Evolutionary conservation across 2,888 invertebrate genomes (phyloP).

Genomic region (Lasiommata megera): DNA sequence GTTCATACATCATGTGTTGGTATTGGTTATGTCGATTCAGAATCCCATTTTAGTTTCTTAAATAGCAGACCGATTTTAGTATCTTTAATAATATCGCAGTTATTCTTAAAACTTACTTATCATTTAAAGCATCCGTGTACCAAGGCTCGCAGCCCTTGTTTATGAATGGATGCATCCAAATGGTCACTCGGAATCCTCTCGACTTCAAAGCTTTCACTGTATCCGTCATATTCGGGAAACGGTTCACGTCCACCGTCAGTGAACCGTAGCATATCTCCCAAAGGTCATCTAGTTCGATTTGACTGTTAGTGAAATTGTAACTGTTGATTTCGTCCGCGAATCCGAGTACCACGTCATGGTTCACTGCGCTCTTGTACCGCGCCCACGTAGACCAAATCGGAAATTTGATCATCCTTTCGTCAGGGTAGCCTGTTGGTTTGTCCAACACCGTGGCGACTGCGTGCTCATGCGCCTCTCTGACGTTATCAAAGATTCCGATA

Average conservation of each 20-base stretch:
- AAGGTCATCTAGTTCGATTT: conserved; percentile 84
- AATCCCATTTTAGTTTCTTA: too few relatives aligned
- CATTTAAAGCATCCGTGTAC: conserved; percentile 63
- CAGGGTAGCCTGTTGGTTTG: conserved; percentile 80
- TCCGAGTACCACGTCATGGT: conserved; percentile 68
- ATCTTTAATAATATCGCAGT: too few relatives aligned
- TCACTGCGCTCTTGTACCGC: conserved; percentile 76
- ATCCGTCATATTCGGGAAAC: conserved; percentile 79
- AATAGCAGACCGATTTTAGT: too few relatives aligned
- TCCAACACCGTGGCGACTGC: conserved; percentile 82
- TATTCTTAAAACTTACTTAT: conserved; percentile 65
- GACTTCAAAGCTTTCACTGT: conserved; percentile 62
- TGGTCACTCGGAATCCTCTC: conserved; percentile 79
- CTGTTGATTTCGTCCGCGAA: conserved; percentile 76
- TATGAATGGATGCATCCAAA: conserved; percentile 85
- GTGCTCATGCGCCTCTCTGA: conserved; percentile 81
- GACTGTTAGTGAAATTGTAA: conserved; percentile 75
- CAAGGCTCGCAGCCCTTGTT: conserved; percentile 80
- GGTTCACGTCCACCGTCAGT: conserved; percentile 65
- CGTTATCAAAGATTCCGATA: conserved; percentile 82
- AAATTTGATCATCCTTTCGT: conserved; percentile 75
- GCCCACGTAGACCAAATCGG: conserved; percentile 88
- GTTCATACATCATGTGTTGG: too few relatives aligned
- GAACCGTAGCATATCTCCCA: conserved; percentile 85
- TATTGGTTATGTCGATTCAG: too few relatives aligned